Evolutionary conservation across 37 sponge, comb jelly and placozoan genomes (phyloP), one percentile per base, ranked within the genome.

Genomic region (Petrosia ficiformis): DNA sequence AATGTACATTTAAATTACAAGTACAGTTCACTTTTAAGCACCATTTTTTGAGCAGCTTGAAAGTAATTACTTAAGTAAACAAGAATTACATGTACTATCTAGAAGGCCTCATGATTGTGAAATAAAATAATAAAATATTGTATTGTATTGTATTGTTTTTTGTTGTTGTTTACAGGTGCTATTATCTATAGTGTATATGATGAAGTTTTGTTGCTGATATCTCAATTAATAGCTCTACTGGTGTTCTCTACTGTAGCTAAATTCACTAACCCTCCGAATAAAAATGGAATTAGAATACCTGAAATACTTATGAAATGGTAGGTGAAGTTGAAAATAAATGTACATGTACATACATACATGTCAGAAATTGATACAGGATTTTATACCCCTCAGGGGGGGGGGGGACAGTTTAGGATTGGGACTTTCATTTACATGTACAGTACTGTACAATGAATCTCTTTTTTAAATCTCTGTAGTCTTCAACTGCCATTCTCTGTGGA

Each of bases 401-500:
- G n/a, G n/a, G n/a, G n/a, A n/a, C n/a, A n/a, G n/a, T n/a, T n/a
- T n/a, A n/a, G n/a, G n/a, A n/a, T n/a, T n/a, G n/a, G n/a, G n/a
- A n/a, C n/a, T n/a, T n/a, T n/a, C n/a, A n/a, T n/a, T n/a, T n/a
- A n/a, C n/a, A n/a, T n/a, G n/a, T n/a, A n/a, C n/a, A n/a, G n/a
- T n/a, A n/a, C n/a, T n/a, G n/a, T n/a, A n/a, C n/a, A n/a, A n/a
- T 48, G 14, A 48, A 48, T 80, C 24, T 3, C 42, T 25, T 5
- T 44, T 76, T 22, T 34, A 8, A 42, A 21, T 22, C 16, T 72
- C 21, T 67, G 2, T 64, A 90, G 87, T 63, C 39, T 90, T 44
- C 77, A 73, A 66, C 79, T 90, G 10, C 86, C 91, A 22, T 85
- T 78, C 64, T 54, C 77, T 54, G 83, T 90, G 4, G 75, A 28